Evolutionary conservation across 2,113 vertebrate genomes (phyloP).

Genomic region (Hippocampus comes): DNA sequence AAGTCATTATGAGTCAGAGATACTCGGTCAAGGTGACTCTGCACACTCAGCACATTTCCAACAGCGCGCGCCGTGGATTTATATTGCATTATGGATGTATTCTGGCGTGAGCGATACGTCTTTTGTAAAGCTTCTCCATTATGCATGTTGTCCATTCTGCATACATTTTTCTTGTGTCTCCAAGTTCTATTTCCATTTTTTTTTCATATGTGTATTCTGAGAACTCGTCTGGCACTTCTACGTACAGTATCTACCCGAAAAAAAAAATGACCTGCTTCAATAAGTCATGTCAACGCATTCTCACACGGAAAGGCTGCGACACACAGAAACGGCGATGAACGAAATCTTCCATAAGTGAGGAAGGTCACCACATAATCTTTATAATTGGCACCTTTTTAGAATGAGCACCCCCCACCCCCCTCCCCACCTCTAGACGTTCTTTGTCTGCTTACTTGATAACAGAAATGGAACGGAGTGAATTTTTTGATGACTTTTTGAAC

Average conservation of each 20-base stretch:
- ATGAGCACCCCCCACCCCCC: too few species aligned
- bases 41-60: slow-evolving; percentile 58
- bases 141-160: slow-evolving; percentile 9
- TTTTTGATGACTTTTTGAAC: slow-evolving; percentile 2
- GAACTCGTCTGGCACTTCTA: background rate
- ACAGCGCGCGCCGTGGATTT: slow-evolving; percentile 15
- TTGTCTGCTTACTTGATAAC: background rate
- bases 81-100: slow-evolving; percentile 37
- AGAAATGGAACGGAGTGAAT: background rate
- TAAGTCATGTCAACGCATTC: background rate
- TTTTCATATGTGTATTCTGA: background rate
- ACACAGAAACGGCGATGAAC: background rate
- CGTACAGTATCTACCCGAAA: background rate
- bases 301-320: background rate
- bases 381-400: background rate
- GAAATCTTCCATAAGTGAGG: background rate
- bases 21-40: slow-evolving; percentile 43
- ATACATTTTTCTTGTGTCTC: slow-evolving; percentile 24
- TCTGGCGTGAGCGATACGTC: slow-evolving; percentile 7
- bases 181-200: slow-evolving; percentile 23
- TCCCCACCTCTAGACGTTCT: background rate
- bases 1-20: slow-evolving; percentile 53
- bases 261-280: slow-evolving; percentile 4
- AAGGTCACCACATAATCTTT: background rate
- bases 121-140: slow-evolving; percentile 26